Conservation (phyloP, 2,113 vertebrate species). For the Eretmochelys imbricata region DNA sequence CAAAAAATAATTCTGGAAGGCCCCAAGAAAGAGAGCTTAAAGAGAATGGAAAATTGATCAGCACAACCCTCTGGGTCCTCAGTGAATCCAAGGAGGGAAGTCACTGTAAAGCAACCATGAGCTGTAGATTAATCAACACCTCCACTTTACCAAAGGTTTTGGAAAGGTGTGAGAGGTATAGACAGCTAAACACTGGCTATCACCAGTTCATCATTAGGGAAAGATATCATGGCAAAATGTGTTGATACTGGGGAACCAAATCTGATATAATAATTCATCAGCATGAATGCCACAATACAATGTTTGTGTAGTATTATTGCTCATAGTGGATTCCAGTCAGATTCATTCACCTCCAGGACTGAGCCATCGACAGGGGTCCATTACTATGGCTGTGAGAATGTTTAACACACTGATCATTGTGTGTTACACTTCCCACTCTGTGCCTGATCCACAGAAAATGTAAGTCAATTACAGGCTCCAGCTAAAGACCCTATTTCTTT, state of each 20-base stretch:
- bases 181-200: not conserved
- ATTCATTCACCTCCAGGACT: not conserved
- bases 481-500: not conserved
- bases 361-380: not conserved
- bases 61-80: not conserved
- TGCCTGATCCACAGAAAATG: not conserved
- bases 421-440: not conserved
- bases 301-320: not conserved
- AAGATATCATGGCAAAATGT: not conserved
- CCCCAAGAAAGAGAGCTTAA: not conserved
- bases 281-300: fast-evolving
- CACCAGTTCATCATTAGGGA: not conserved
- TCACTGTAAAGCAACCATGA: not conserved
- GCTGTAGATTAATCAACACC: not conserved
- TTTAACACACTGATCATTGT: not conserved
- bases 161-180: not conserved
- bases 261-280: not conserved
- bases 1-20: not conserved
- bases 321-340: not conserved
- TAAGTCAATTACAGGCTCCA: not conserved
- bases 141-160: too few species aligned
- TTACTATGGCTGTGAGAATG: not conserved
- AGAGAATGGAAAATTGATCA: too few species aligned
- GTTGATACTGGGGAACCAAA: not conserved
- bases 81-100: not conserved